Conservation (phyloP, 2,113 vertebrate genomes). For the Apodemus sylvaticus region DNA sequence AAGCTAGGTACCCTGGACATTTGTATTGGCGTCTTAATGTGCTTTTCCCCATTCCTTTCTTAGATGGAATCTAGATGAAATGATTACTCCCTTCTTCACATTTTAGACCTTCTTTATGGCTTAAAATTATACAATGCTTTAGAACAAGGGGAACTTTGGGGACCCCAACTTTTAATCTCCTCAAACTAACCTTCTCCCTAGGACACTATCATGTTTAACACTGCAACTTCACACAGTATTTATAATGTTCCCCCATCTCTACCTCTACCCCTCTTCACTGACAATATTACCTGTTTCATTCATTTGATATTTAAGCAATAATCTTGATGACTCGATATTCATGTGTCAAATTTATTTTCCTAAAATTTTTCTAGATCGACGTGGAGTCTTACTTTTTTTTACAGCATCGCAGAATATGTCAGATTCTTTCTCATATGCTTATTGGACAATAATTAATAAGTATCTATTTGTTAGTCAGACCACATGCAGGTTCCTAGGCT, state of each 20-base stretch:
- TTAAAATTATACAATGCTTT: background rate
- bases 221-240: background rate
- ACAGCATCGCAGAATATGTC: background rate
- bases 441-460: constrained; percentile 12
- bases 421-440: background rate
- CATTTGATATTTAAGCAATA: background rate
- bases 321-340: background rate
- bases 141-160: background rate
- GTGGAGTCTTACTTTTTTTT: background rate
- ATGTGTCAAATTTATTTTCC: background rate
- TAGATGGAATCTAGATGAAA: background rate
- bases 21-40: background rate
- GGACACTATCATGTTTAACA: background rate
- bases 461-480: background rate
- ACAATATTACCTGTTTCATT: background rate
- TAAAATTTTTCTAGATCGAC: background rate
- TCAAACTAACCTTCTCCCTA: background rate
- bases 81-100: background rate
- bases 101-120: background rate
- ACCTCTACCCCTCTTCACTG: background rate
- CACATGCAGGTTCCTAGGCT: too few relatives aligned
- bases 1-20: too few relatives aligned
- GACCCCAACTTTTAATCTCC: background rate
- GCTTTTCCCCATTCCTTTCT: background rate
- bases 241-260: too few relatives aligned